Percentiles rank a stretch among this genome's conserved stretches.
phyloP scores from a whole-genome alignment of 2,797 vertebrate species.

The Cygnus olor region DNA sequence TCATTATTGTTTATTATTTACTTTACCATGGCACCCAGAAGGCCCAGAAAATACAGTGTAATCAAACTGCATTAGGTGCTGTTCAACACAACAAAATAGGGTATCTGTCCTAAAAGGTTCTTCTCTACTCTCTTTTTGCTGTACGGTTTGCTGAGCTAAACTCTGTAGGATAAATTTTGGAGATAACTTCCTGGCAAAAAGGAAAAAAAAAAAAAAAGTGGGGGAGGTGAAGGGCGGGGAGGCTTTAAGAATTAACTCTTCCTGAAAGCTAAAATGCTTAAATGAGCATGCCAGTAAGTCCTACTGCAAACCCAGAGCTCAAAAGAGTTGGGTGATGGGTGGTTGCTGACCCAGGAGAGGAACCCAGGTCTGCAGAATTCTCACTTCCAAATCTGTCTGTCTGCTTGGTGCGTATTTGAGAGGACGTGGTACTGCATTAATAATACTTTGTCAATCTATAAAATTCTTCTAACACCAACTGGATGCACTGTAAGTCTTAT shows the following conservation, averaged over 20 bases:
- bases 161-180: rapidly evolving
- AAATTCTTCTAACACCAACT: not conserved
- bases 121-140: not conserved
- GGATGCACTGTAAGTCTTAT: not conserved
- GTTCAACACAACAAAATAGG: not conserved
- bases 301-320: not conserved
- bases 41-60: not conserved
- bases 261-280: not conserved
- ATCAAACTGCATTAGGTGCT: not conserved
- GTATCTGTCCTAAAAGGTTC: not conserved
- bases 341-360: not conserved
- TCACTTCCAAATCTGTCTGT: not conserved
- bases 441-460: not conserved
- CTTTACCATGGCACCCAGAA: not conserved
- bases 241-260: not conserved
- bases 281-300: not conserved
- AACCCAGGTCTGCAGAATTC: not conserved
- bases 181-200: not conserved
- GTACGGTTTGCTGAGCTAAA: not conserved
- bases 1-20: not conserved
- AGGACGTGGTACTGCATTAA: not conserved
- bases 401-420: not conserved
- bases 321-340: not conserved
- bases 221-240: too few relatives aligned
- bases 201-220: not conserved